A percentile compares a stretch with the other conserved stretches of the same genome.
Conservation (phyloP, 1,140 invertebrate genomes). For the Drosophila santomea region DNA sequence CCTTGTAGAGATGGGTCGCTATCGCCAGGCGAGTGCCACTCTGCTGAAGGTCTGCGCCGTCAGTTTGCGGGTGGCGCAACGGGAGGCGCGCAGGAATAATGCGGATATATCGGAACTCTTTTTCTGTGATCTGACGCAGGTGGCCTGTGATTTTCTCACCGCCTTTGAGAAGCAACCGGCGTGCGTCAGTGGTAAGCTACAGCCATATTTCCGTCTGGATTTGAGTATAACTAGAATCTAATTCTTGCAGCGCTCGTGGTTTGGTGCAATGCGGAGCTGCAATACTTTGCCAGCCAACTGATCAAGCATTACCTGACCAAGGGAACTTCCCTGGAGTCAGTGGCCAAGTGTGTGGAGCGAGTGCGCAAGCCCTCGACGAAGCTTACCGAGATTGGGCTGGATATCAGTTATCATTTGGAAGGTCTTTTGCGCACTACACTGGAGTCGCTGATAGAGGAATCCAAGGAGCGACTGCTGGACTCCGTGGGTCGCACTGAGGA, state of each 20-base stretch:
- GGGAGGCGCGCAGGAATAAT: constrained; percentile 81
- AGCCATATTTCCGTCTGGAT: neutral
- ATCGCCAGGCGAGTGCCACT: constrained; percentile 68
- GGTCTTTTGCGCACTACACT: constrained; percentile 90
- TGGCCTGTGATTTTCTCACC: constrained; percentile 80
- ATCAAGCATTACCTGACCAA: constrained; percentile 96
- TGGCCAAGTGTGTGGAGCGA: constrained; percentile 94
- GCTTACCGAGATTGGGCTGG: constrained; percentile 87
- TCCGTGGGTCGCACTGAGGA: constrained; percentile 91
- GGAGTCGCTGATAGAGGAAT: constrained; percentile 83
- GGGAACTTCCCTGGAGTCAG: constrained; percentile 92
- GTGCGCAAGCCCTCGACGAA: constrained; percentile 91
- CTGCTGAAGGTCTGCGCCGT: constrained; percentile 75
- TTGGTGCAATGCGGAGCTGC: constrained; percentile 95
- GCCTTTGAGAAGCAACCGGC: constrained; percentile 80
- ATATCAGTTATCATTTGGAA: constrained; percentile 93
- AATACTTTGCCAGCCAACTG: constrained; percentile 92
- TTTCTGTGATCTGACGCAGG: constrained; percentile 82
- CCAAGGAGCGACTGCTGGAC: constrained; percentile 86
- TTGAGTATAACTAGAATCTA: neutral
- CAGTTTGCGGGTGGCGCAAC: constrained; percentile 74
- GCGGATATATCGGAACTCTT: constrained; percentile 81
- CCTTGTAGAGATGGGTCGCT: constrained; percentile 89
- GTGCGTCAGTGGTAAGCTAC: constrained; percentile 73
- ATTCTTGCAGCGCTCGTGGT: constrained; percentile 91